Evolutionary conservation across 2,113 vertebrate species (phyloP).

Genomic region (Myxocyprinus asiaticus): DNA sequence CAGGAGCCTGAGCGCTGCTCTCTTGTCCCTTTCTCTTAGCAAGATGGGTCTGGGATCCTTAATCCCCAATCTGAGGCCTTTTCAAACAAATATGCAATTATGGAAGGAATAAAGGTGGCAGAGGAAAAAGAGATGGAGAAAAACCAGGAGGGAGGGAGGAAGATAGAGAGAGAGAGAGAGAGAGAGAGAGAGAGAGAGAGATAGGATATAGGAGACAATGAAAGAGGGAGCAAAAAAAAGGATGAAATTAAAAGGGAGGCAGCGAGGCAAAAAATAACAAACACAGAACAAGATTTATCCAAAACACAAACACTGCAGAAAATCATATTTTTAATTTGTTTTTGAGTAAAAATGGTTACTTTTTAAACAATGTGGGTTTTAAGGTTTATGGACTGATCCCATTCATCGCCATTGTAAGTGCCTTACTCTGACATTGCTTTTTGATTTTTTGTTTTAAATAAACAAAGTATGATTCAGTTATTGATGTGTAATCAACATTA

Average conservation of each 20-base stretch:
- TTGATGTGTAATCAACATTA: too few species aligned
- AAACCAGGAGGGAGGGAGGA: slow-evolving; percentile 7
- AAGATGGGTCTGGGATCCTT: slow-evolving; percentile 52
- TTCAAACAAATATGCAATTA: slow-evolving; percentile 54
- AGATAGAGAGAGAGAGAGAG: not conserved
- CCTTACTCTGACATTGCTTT: too few species aligned
- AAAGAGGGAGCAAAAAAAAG: slow-evolving; percentile 15
- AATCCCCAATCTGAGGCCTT: slow-evolving; percentile 49
- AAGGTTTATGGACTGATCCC: too few species aligned
- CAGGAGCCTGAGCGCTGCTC: slow-evolving; percentile 62
- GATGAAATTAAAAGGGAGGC: not conserved
- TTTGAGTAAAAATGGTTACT: too few species aligned
- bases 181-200: not conserved
- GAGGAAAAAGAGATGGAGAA: slow-evolving; percentile 1
- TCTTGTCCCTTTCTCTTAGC: slow-evolving; percentile 51
- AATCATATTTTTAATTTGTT: too few species aligned
- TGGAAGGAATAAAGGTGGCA: slow-evolving; percentile 26
- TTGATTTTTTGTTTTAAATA: too few species aligned
- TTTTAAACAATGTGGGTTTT: too few species aligned
- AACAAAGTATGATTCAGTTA: too few species aligned
- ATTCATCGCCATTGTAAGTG: too few species aligned
- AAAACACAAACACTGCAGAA: slow-evolving; percentile 8
- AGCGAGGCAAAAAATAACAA: not conserved
- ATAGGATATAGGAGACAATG: not conserved
- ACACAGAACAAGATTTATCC: slow-evolving; percentile 9